Evolutionary conservation across 2,888 invertebrate genomes (phyloP), one percentile per base, ranked within the genome.

Genomic region (Leptarthrus brevirostris): DNA sequence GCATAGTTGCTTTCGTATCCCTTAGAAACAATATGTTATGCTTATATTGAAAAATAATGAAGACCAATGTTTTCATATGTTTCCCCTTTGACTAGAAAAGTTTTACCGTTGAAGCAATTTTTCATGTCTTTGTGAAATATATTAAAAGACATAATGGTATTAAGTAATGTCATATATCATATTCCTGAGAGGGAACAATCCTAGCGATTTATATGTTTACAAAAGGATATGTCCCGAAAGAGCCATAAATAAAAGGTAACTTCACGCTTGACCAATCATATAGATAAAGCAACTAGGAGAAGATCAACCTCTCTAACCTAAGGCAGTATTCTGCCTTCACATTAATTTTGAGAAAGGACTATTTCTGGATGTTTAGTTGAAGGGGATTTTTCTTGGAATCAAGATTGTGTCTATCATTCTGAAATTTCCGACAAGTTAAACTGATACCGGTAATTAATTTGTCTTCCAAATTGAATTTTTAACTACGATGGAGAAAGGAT

Each of bases 201-300:
- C 16, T 18, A 18, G 58, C 58, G 40, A 40, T 40, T 40, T 40
- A 40, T 40, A 40, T 58, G 16, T 36, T 58, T 58, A 12, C 58
- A 14, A 34, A 58, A 58, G 58, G 58, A 36, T 58, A 58, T 12
- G 26, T 58, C 58, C 58, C 58, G 58, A 58, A 34, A 58, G 40
- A 34, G 34, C 58, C 58, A 58, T 58, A 58, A 58, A 58, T 58
- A 58, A 34, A 58, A 58, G 58, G 58, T 58, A 36, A 58, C 34
- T 58, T 58, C 20, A 36, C 36, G 58, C 58, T 58, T 58, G 58
- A 58, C 58, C 58, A 58, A 20, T 58, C 58, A 40, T 36, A 58
- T 36, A 36, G 36, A 58, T 36, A 58, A 58, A 58, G 16, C 16
- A 58, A 58, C 58, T 58, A 22, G 12, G 40, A 40, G 40, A 40